Conservation (phyloP, 2,797 vertebrate species). For the Amniataba percoides region DNA sequence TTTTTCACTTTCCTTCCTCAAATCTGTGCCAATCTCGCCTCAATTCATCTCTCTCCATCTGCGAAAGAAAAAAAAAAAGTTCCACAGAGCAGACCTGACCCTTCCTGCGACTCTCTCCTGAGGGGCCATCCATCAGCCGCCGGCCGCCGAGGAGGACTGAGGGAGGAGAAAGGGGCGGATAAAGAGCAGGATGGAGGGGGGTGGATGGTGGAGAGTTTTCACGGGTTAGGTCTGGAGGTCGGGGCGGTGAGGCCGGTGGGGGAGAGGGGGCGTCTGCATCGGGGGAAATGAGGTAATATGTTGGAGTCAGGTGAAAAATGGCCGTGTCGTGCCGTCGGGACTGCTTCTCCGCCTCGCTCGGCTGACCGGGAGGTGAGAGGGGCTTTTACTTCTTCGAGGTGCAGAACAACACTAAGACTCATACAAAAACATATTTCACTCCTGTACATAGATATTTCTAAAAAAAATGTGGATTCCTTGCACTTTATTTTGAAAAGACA, state of each 20-base stretch:
- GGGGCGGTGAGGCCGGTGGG: constrained; percentile 47
- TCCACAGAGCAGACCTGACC: constrained; percentile 62
- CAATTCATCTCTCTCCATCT: constrained; percentile 48
- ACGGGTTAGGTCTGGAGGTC: constrained; percentile 64
- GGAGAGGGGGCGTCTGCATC: constrained; percentile 47
- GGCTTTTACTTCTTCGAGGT: constrained; percentile 26
- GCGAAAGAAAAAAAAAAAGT: constrained; percentile 25
- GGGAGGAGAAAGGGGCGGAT: constrained; percentile 40
- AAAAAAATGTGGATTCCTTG: not conserved
- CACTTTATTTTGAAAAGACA: not conserved
- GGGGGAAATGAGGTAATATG: constrained; percentile 69
- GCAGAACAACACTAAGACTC: not conserved
- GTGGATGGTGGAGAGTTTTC: constrained; percentile 46
- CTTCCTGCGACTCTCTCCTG: constrained; percentile 57
- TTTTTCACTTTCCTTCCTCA: constrained; percentile 32
- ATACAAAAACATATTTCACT: not conserved
- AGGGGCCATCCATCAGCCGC: constrained; percentile 76
- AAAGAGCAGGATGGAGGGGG: constrained; percentile 50
- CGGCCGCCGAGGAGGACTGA: constrained; percentile 38
- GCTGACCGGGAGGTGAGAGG: constrained; percentile 35
- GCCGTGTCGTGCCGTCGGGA: constrained; percentile 36
- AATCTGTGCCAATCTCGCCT: constrained; percentile 52
- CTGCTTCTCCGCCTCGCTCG: constrained; percentile 32
- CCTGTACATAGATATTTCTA: not conserved
- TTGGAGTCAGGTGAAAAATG: constrained; percentile 76